Evolutionary conservation across 2,888 invertebrate species (phyloP).

Genomic region (Chrysodeixis includens): DNA sequence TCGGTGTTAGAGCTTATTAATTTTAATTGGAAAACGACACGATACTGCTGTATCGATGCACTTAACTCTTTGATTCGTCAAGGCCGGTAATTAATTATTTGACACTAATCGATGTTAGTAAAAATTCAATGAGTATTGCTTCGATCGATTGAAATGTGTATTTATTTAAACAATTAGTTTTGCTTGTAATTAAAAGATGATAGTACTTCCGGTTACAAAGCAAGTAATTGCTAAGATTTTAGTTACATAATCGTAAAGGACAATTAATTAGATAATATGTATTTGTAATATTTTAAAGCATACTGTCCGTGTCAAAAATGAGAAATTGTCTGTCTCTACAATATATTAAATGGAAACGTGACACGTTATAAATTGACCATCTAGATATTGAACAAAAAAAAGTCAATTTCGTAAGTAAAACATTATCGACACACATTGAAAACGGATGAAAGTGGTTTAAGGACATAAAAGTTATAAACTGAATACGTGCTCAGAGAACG

Average conservation of each 20-base stretch:
- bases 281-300: too few species aligned
- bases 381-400: neutral
- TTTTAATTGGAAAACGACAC: conserved; percentile 12
- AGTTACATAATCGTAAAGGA: too few species aligned
- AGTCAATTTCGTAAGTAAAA: neutral
- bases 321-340: too few species aligned
- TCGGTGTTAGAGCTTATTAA: neutral
- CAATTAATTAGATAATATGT: too few species aligned
- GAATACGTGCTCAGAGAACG: neutral
- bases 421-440: neutral
- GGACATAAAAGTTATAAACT: neutral
- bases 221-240: too few species aligned
- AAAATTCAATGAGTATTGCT: conserved; percentile 28
- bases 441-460: neutral
- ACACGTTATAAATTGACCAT: too few species aligned
- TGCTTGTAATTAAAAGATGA: too few species aligned
- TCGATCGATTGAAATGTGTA: conserved; percentile 13
- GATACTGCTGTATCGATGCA: neutral
- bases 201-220: too few species aligned
- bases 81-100: conserved; percentile 8
- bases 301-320: too few species aligned
- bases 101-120: conserved; percentile 17
- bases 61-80: conserved; percentile 3
- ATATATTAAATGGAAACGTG: too few species aligned
- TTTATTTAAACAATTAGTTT: neutral